These are phyloP conservation scores for Drosophila grimshawi DNA, from an alignment of 1,140 invertebrate species.

Conservation along the genomic window DNA sequence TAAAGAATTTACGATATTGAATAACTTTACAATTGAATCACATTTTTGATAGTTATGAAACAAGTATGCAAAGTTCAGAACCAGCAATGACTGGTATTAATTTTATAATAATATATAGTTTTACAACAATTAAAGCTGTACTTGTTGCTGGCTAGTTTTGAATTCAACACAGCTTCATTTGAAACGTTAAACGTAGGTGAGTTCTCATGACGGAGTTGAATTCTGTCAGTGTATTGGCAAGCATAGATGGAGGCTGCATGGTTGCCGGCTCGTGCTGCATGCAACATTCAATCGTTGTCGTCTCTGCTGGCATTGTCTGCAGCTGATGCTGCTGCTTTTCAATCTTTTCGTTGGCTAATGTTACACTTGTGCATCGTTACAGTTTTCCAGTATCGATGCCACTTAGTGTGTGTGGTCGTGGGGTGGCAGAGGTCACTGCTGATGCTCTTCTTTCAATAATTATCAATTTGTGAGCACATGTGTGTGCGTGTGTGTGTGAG, in stretches of 20 bases:
- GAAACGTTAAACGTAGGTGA: background rate
- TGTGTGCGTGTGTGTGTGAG: constrained; percentile 15
- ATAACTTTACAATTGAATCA: no score
- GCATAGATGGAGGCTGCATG: constrained; percentile 42
- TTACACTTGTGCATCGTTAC: constrained; percentile 81
- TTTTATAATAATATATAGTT: no score
- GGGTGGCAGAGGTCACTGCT: constrained; percentile 24
- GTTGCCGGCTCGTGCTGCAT: constrained; percentile 41
- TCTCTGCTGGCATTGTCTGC: constrained; percentile 44
- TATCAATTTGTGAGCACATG: constrained; percentile 69
- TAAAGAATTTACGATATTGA: no score
- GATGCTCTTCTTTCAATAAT: constrained; percentile 67
- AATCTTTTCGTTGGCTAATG: constrained; percentile 81
- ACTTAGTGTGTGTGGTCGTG: constrained; percentile 1
- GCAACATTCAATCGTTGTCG: constrained; percentile 44
- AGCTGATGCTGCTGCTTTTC: constrained; percentile 62
- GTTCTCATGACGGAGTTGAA: background rate
- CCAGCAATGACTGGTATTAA: no score
- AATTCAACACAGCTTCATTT: background rate
- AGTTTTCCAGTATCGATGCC: constrained; percentile 33
- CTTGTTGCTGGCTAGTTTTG: no score
- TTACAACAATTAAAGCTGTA: no score
- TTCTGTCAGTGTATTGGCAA: background rate
- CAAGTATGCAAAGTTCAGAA: no score
- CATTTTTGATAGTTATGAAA: no score